Evolutionary conservation across 2,797 vertebrate species (phyloP), one percentile per base, ranked within the genome.

Genomic region (Gallinago solitaria): DNA sequence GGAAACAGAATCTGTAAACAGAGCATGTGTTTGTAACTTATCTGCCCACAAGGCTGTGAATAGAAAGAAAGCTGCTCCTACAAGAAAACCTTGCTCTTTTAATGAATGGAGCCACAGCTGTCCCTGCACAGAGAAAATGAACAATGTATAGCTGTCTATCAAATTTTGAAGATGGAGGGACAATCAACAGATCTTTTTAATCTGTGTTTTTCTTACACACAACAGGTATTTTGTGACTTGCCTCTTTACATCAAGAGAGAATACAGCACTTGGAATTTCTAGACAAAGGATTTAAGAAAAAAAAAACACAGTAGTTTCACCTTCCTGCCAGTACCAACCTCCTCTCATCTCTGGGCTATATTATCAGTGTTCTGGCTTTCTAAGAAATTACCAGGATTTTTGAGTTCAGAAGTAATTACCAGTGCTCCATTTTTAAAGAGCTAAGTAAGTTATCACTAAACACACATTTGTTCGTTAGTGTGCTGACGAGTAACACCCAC

Each of bases 71-170:
- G 41, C 9, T 80, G 64, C 25, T 80, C 28, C 27, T 56, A 77
- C 37, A 71, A 70, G 39, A 77, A 51, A 59, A 69, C 4, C 28
- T 51, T 53, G 53, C 1, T 61, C 21, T 18, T 39, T 9, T 8
- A 74, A 67, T 25, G 19, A 82, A 60, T 79, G n/a, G 5, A 89
- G 59, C 16, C 57, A 53, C 12, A 65, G 18, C 5, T 35, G 32
- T 17, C 25, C 35, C 59, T 76, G 33, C 50, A 75, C 4, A 13
- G 18, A 53, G 28, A 83, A 92, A 80, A 51, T 16, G 0, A 87
- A 63, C 27, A 67, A 54, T 0, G 0, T 12, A 25, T 4, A 15
- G 20, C 5, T 77, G 16, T n/a, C n/a, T 37, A 25, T 0, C 48
- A 12, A 45, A 69, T 89, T 71, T 30, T 65, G 41, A 89, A 84